Base-by-base conservation (phyloP, 2,888 invertebrate genomes). In the Synanthedon andrenaeformis region DNA sequence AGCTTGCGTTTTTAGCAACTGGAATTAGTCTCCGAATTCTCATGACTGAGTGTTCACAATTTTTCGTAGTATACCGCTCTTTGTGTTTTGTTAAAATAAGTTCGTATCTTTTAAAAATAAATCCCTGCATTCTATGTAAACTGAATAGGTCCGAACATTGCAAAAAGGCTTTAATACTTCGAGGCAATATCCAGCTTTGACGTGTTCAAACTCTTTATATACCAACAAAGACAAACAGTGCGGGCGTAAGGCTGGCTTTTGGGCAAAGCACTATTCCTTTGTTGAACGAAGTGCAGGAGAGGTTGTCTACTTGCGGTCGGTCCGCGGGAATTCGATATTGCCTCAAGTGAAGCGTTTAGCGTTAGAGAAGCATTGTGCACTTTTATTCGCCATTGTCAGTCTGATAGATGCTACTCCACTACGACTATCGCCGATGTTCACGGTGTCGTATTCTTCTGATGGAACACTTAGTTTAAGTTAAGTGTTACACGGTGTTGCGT, bases 281-380 rank as follows among this genome's bases (percentile, higher is more conserved):
- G 66, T 66, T 66, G 64, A 63, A 62, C 60, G 57, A 56, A 53
- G 62, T 59, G 19, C 12, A 49, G 19, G 49, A 14, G 49, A 19
- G 19, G 49, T 17, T 17, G 13, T 49, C 49, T 49, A 49, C 51
- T 51, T 17, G 56, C 53, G 54, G 53, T 48, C 54, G 53, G 59
- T 62, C 62, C 59, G 60, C 65, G 65, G 71, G 70, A 76, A 76
- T 76, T 77, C 72, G 72, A 79, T 79, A 79, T 78, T 76, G 75
- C 70, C 64, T 69, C 69, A 72, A 79, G 73, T 74, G 76, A 71
- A 72, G 70, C 75, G 67, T 66, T 67, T 70, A 72, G 70, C 75
- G 67, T 66, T 67, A 62, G 57, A 55, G 63, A 58, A 62, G 69
- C 69, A 72, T 73, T 72, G 76, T 76, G 73, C 74, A 77, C 74